A percentile compares a stretch with the other conserved stretches of the same genome.
Evolutionary conservation across 1,140 invertebrate genomes (phyloP).

Genomic region (Penaeus japonicus): DNA sequence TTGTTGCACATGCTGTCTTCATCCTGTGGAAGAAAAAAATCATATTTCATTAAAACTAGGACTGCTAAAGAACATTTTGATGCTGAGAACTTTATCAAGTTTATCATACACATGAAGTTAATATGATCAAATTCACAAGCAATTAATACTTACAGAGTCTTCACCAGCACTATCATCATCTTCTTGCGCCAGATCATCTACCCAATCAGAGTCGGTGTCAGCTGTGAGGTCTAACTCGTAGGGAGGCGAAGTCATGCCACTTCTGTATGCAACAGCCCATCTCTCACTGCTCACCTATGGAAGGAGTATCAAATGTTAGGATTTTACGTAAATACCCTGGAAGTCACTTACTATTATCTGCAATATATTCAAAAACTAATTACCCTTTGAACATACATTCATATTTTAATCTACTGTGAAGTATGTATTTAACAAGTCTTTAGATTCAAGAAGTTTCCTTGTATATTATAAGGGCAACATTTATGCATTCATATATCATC

Average conservation of each 20-base stretch:
- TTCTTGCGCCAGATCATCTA: conserved; percentile 78
- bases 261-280: conserved; percentile 44
- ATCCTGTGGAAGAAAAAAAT: conserved; percentile 70
- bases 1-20: conserved; percentile 94
- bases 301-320: not conserved
- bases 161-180: conserved; percentile 92
- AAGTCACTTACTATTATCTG: not conserved
- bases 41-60: conserved; percentile 10
- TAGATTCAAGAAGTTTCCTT: not conserved
- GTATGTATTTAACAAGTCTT: not conserved
- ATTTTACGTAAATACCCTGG: too few relatives aligned
- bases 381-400: too few relatives aligned
- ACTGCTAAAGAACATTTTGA: conserved; percentile 27
- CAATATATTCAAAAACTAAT: not conserved
- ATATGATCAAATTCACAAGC: not conserved
- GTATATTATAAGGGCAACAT: too few relatives aligned
- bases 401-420: too few relatives aligned
- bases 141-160: conserved; percentile 74
- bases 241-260: conserved; percentile 52
- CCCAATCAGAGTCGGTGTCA: conserved; percentile 81
- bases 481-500: too few relatives aligned
- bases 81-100: too few relatives aligned
- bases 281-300: conserved; percentile 60
- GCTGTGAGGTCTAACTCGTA: conserved; percentile 73
- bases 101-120: not conserved